phyloP scores from a whole-genome alignment of 2,113 vertebrate species.

The Dicerorhinus sumatrensis region DNA sequence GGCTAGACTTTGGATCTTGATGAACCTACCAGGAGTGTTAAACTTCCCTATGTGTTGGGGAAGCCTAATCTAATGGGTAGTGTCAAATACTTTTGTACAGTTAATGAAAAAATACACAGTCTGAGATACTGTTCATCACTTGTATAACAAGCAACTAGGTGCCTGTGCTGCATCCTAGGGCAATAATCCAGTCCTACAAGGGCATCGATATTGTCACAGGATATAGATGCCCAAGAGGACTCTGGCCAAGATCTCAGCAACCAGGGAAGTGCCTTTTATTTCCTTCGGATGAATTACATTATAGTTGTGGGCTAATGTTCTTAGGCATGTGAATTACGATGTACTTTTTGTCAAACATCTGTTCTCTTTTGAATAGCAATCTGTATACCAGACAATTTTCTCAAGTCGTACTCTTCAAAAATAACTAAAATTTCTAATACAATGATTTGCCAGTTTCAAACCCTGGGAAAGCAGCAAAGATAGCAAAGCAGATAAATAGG shows the following conservation, averaged over 20 bases:
- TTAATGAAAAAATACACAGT: not conserved
- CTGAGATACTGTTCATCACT: not conserved
- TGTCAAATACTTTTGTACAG: not conserved
- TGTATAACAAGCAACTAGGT: not conserved
- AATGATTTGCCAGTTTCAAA: not conserved
- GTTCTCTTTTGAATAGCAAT: constrained; percentile 40
- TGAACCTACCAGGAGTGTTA: not conserved
- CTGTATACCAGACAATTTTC: not conserved
- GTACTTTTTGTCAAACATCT: constrained; percentile 11
- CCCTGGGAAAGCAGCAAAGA: not conserved
- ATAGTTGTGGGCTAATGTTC: not conserved
- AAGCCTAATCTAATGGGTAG: not conserved
- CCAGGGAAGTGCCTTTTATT: not conserved
- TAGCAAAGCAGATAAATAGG: not conserved
- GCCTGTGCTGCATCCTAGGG: not conserved
- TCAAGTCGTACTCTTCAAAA: constrained; percentile 42
- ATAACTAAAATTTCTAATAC: not conserved
- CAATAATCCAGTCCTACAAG: not conserved
- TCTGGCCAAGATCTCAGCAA: not conserved
- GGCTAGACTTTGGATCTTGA: not conserved
- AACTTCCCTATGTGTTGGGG: not conserved
- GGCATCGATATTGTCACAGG: not conserved
- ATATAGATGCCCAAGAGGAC: not conserved
- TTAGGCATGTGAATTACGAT: not conserved
- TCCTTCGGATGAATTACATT: constrained; percentile 12